These are phyloP conservation scores for Schizotus pectinicornis DNA, from an alignment of 2,888 invertebrate species.

Conservation along the genomic window DNA sequence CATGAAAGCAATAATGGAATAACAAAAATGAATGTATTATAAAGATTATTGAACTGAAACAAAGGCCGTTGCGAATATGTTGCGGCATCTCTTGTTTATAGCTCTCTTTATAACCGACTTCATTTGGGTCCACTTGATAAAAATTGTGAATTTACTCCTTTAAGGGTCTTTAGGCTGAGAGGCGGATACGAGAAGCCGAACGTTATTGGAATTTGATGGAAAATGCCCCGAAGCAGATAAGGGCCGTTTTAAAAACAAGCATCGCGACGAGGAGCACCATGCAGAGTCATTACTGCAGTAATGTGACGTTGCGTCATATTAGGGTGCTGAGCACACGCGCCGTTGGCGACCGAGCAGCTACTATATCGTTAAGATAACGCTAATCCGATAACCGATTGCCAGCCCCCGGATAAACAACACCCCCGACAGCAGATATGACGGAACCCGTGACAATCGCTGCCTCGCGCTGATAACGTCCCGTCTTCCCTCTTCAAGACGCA, in stretches of 20 bases:
- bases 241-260: constrained; percentile 6
- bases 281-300: constrained; percentile 14
- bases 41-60: too few species aligned
- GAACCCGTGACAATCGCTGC: constrained; percentile 58
- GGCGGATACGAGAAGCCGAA: too few species aligned
- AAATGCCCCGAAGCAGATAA: constrained; percentile 7
- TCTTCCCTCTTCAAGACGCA: constrained; percentile 43
- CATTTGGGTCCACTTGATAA: too few species aligned
- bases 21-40: too few species aligned
- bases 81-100: too few species aligned
- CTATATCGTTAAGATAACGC: constrained; percentile 60
- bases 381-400: constrained; percentile 61
- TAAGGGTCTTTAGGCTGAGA: too few species aligned
- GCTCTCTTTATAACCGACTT: too few species aligned
- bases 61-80: too few species aligned
- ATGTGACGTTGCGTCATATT: constrained; percentile 30
- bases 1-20: too few species aligned
- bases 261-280: too few species aligned
- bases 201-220: constrained; percentile 22
- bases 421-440: constrained; percentile 52
- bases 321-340: constrained; percentile 44
- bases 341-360: constrained; percentile 51
- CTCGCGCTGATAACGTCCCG: constrained; percentile 56
- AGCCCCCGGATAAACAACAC: constrained; percentile 56
- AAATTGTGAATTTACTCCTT: too few species aligned